A percentile compares a stretch with the other conserved stretches of the same genome.
These are phyloP conservation scores for Scaptodrosophila latifasciaeformis DNA, from an alignment of 2,888 invertebrate genomes.

Conservation along the genomic window DNA sequence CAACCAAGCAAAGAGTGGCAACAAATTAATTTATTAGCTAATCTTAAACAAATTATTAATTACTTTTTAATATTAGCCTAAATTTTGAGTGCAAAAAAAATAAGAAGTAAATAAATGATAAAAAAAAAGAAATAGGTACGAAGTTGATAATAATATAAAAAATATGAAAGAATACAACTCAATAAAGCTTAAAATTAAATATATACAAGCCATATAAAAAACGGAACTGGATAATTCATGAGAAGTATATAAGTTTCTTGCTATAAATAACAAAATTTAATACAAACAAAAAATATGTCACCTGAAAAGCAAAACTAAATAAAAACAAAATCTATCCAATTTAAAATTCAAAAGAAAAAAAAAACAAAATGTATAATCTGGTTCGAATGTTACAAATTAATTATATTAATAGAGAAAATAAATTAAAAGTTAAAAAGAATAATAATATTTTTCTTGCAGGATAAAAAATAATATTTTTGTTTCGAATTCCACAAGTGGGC, in stretches of 20 bases:
- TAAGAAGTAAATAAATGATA: slow-evolving; percentile 16
- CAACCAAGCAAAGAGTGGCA: slow-evolving; percentile 48
- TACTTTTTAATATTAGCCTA: slow-evolving; percentile 66
- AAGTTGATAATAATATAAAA: slow-evolving; percentile 19
- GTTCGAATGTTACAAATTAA: slow-evolving; percentile 21
- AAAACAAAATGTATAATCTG: slow-evolving; percentile 19
- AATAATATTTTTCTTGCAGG: too few species aligned
- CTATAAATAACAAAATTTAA: slow-evolving; percentile 65
- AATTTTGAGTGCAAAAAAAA: slow-evolving; percentile 32
- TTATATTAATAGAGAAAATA: background rate
- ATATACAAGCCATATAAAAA: slow-evolving; percentile 31
- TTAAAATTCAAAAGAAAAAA: slow-evolving; percentile 17
- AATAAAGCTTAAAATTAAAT: slow-evolving; percentile 25
- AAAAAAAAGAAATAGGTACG: slow-evolving; percentile 6
- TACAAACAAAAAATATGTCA: slow-evolving; percentile 22
- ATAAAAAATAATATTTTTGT: too few species aligned
- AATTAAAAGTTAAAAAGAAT: background rate
- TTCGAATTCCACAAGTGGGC: too few species aligned
- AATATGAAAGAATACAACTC: slow-evolving; percentile 18
- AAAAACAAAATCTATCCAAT: slow-evolving; percentile 27
- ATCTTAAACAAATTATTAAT: slow-evolving; percentile 48
- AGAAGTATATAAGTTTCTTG: slow-evolving; percentile 45
- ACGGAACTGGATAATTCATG: slow-evolving; percentile 62
- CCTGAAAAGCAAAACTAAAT: slow-evolving; percentile 4
- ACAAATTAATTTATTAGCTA: slow-evolving; percentile 58